Percentiles rank a stretch among this genome's conserved stretches.
Evolutionary conservation across 2,797 vertebrate species (phyloP).

Genomic region (Heterohyrax brucei): DNA sequence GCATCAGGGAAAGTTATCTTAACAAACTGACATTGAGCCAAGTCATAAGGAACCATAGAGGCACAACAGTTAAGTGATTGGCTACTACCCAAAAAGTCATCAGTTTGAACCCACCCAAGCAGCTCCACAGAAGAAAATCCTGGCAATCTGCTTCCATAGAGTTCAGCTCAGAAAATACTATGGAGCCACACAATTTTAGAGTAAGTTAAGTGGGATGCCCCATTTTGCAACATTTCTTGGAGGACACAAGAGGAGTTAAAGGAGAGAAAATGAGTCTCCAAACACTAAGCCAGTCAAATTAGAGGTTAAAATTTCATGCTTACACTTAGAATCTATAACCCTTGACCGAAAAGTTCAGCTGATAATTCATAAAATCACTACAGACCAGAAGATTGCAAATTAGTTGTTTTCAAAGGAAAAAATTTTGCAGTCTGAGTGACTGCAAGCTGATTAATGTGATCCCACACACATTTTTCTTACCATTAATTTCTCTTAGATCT

Average conservation of each 20-base stretch:
- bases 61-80: not conserved
- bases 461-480: conserved; percentile 43
- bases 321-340: not conserved
- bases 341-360: conserved; percentile 37
- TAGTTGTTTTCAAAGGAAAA: conserved; percentile 73
- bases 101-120: not conserved
- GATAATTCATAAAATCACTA: conserved; percentile 57
- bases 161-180: too few species aligned
- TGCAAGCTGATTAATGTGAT: conserved; percentile 68
- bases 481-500: conserved; percentile 68
- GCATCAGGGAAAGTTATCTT: not conserved
- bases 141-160: too few species aligned
- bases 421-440: conserved; percentile 65
- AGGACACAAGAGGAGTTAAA: not conserved
- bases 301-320: conserved; percentile 11
- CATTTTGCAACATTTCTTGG: not conserved
- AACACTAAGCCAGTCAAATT: not conserved
- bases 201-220: rapidly evolving
- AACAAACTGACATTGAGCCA: not conserved
- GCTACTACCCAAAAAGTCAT: not conserved
- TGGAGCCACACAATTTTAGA: not conserved
- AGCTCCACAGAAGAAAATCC: not conserved
- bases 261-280: not conserved
- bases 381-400: conserved; percentile 52
- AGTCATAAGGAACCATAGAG: not conserved